Evolutionary conservation across 2,113 vertebrate genomes (phyloP).

Genomic region (Gobius niger): DNA sequence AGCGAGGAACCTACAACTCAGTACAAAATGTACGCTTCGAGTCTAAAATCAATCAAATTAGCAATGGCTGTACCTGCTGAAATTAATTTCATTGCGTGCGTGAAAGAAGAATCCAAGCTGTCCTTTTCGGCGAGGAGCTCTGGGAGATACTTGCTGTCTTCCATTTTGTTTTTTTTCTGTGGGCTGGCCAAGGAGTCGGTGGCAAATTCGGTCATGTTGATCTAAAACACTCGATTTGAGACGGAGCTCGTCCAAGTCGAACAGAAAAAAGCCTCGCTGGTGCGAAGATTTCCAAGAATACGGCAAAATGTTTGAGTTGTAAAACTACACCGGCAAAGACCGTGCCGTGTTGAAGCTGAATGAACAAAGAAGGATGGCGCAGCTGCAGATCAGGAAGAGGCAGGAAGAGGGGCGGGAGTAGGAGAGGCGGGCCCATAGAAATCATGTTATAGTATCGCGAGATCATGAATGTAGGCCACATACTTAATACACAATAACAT

Average conservation of each 20-base stretch:
- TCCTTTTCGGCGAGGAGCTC: conserved; percentile 97
- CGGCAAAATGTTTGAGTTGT: neutral
- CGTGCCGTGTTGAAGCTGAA: neutral
- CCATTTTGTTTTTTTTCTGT: conserved; percentile 79
- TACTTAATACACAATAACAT: neutral
- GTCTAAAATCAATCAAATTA: neutral
- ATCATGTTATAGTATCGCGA: conserved; percentile 35
- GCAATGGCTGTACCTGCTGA: conserved; percentile 54
- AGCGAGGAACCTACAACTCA: neutral
- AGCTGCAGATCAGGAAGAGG: conserved; percentile 36
- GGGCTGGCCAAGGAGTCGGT: conserved; percentile 28
- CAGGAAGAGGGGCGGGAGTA: conserved; percentile 1
- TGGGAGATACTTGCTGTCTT: conserved; percentile 93
- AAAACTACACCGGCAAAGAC: neutral
- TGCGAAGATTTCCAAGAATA: neutral
- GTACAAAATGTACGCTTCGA: neutral
- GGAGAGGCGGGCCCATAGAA: too few species aligned
- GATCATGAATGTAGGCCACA: neutral
- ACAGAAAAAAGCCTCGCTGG: neutral
- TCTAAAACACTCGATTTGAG: neutral
- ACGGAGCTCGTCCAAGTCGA: neutral
- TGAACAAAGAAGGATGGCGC: conserved; percentile 70
- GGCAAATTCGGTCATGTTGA: conserved; percentile 24
- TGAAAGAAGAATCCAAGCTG: conserved; percentile 94
- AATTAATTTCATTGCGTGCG: conserved; percentile 89